Base-by-base conservation (phyloP, 2,888 invertebrate genomes). In the Rhagonycha fulva region DNA sequence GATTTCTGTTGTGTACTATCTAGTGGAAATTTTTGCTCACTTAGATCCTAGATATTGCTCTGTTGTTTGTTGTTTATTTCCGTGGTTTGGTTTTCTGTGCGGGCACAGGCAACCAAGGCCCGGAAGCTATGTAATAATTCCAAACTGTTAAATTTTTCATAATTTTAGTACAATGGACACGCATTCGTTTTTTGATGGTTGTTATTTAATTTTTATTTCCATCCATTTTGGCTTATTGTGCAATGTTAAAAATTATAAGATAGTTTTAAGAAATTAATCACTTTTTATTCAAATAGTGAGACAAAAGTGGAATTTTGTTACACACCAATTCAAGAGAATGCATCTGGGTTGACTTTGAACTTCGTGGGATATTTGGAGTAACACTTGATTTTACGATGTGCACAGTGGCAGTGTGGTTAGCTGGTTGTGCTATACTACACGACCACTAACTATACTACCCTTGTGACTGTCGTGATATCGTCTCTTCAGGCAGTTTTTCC, bases 391-490 rank as follows among this genome's bases (percentile, higher is more conserved):
- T 81, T 82, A 81, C 85, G 84, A 80, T 85, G 83, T 84, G 92
- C 94, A 92, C 93, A 90, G 91, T 97, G 98, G 98, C 98, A 98
- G 98, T 98, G 98, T 98, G 97, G 97, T 98, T 98, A 98, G 98
- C 98, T 98, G 98, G 98, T 98, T 98, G 98, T 98, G 95, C 92
- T 87, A 70, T 86, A 83, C 28, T 87, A 89, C 93, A 97, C 97
- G 96, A 94, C 97, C 97, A 94, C 96, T 97, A 94, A 92, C 95
- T 92, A 91, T 96, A 95, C 96, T 95, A 94, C 97, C 94, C 89
- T 92, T 92, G 93, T 92, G 95, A 93, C 82, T 85, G 84, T 84
- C 85, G 85, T 83, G 82, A 80, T 82, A 77, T 76, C 32, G 32
- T 32, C 32, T 32, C 77, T 62, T 66, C 88, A 90, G 19, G 24